These are phyloP conservation scores for Mesocentrotus franciscanus DNA, from an alignment of 53 echinoderm and acorn worm species.

Conservation along the genomic window DNA sequence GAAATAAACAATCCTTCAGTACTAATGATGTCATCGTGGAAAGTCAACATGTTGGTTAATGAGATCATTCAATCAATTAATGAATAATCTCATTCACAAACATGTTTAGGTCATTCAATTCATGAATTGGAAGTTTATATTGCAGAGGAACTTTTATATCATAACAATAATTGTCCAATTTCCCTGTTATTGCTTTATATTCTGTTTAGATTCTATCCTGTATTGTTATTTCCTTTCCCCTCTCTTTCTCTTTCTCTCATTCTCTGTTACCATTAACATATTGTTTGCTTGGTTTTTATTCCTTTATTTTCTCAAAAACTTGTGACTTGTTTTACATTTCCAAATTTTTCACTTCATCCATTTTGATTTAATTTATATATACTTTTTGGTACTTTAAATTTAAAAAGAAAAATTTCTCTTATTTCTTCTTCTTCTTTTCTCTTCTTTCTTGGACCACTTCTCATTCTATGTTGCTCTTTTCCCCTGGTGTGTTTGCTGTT, in stretches of 20 bases:
- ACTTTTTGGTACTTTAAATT: background rate
- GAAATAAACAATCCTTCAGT: too few species aligned
- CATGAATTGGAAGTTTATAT: background rate
- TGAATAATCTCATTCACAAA: too few species aligned
- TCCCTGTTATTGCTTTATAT: background rate
- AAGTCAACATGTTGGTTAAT: too few species aligned
- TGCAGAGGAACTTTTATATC: background rate
- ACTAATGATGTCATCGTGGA: too few species aligned
- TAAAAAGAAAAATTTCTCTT: background rate
- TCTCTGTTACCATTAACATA: background rate
- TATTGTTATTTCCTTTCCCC: background rate
- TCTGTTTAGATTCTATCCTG: background rate
- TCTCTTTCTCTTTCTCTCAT: background rate
- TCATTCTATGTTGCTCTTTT: background rate
- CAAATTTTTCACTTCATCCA: background rate
- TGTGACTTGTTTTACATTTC: background rate
- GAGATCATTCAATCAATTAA: too few species aligned
- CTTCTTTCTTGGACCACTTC: background rate
- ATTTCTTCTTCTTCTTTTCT: background rate
- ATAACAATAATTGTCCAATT: too few species aligned
- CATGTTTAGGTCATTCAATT: background rate
- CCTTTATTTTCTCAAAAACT: background rate
- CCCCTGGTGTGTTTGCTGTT: background rate
- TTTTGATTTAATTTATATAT: background rate
- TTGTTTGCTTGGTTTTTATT: conserved; percentile 4